Base-by-base conservation (phyloP, 2,888 invertebrate genomes). In the Trachelus stipa region DNA sequence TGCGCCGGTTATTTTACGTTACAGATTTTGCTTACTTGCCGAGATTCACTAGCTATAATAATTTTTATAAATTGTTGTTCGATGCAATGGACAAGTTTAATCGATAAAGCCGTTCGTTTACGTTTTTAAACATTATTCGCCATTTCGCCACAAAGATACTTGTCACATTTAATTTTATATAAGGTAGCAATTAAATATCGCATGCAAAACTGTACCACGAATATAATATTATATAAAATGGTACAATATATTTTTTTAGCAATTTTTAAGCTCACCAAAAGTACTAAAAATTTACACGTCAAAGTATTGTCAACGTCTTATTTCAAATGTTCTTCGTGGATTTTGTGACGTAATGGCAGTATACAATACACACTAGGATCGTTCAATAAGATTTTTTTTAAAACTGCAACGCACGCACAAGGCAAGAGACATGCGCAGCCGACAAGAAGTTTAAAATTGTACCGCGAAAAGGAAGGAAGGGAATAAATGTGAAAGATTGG, bases 381-480 rank as follows among this genome's bases (percentile, higher is more conserved):
- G 40, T 56, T 56, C 6, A 56, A 40, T 40, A 56, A 56, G 23
- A 56, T 56, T 56, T 40, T 15, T 56, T 56, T 23, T 4, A 40
- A 56, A 40, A 15, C 6, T 15, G 40, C 40, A 56, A 56, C 23
- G 6, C 40, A 23, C 40, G 40, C 40, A 23, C 40, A 56, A 56
- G 40, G 1, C 23, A 56, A 56, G 23, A 56, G 40, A 56, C 15
- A 9, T 23, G 40, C 23, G 40, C 23, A 56, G 40, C 40, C 23
- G 23, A 56, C 40, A 56, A 56, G 40, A 56, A 56, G 40, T 23
- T 56, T 56, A 56, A 56, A 56, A 56, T 56, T 23, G 40, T 56
- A 56, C 40, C 40, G 40, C 23, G 40, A 40, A 75, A 31, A 75
- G 37, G 37, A 78, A 81, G 37, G 34, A 37, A 73, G 80, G 73